A percentile compares a stretch with the other conserved stretches of the same genome.
phyloP scores from a whole-genome alignment of 2,797 vertebrate species.

The Benthosema pterotum region DNA sequence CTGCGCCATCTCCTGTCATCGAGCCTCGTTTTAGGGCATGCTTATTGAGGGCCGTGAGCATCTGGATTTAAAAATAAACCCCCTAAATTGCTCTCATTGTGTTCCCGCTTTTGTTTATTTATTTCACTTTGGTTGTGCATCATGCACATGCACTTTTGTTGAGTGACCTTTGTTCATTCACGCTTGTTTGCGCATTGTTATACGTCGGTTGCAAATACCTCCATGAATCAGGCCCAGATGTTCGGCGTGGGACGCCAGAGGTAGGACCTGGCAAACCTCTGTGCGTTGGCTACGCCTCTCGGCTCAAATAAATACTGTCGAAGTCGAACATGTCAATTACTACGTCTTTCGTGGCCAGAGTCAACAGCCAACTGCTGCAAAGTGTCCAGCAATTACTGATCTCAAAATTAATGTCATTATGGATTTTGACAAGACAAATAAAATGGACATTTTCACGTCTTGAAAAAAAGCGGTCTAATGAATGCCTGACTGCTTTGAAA shows the following conservation, averaged over 20 bases:
- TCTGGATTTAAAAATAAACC: conserved; percentile 67
- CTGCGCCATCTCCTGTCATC: conserved; percentile 71
- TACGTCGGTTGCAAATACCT: conserved; percentile 67
- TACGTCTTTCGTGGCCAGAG: conserved; percentile 71
- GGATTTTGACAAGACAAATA: conserved; percentile 68
- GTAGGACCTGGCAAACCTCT: conserved; percentile 56
- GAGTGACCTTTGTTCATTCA: conserved; percentile 58
- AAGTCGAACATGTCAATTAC: conserved; percentile 64
- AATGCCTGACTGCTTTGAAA: conserved; percentile 45
- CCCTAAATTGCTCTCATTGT: conserved; percentile 55
- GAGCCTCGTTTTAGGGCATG: conserved; percentile 60
- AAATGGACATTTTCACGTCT: conserved; percentile 48
- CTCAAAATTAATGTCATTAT: conserved; percentile 72
- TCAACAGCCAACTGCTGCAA: conserved; percentile 59
- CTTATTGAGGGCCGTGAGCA: conserved; percentile 61
- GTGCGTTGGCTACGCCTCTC: conserved; percentile 52
- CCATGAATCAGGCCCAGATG: conserved; percentile 76
- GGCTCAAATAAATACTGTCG: conserved; percentile 71
- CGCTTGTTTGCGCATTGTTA: conserved; percentile 70
- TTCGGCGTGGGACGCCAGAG: conserved; percentile 56
- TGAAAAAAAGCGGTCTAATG: conserved; percentile 55
- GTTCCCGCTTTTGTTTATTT: conserved; percentile 70
- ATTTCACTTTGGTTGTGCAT: conserved; percentile 52
- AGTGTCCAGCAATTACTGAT: conserved; percentile 72
- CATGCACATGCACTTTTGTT: conserved; percentile 49